A percentile compares a stretch with the other conserved stretches of the same genome.
Evolutionary conservation across 2,888 invertebrate species (phyloP).

Genomic region (Acanthacorydalis orientalis): DNA sequence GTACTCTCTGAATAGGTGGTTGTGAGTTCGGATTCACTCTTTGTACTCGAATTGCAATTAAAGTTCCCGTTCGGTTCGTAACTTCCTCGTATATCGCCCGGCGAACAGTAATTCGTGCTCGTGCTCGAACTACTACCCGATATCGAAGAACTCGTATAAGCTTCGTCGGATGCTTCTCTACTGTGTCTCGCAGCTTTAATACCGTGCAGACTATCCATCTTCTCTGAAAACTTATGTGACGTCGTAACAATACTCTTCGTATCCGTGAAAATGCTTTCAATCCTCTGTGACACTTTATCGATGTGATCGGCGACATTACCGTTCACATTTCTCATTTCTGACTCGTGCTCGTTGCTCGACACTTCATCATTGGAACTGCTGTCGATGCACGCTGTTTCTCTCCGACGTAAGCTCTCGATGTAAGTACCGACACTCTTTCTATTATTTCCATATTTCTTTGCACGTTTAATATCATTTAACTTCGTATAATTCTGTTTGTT

Average conservation of each 20-base stretch:
- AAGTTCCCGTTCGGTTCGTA: constrained; percentile 4
- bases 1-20: background rate
- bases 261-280: constrained; percentile 32
- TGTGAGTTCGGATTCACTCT: constrained; percentile 4
- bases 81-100: constrained; percentile 5
- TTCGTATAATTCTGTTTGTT: constrained; percentile 17
- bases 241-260: constrained; percentile 5
- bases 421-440: constrained; percentile 24
- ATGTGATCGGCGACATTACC: constrained; percentile 39
- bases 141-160: constrained; percentile 2
- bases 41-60: constrained; percentile 3
- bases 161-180: background rate
- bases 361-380: constrained; percentile 33
- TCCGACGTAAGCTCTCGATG: constrained; percentile 24
- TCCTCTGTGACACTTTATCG: constrained; percentile 35
- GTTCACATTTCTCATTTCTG: background rate
- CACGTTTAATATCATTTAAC: constrained; percentile 17
- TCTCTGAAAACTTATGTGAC: constrained; percentile 33
- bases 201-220: constrained; percentile 39
- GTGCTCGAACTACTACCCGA: constrained; percentile 8
- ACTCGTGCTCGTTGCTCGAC: background rate
- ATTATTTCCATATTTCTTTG: constrained; percentile 13
- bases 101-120: constrained; percentile 3
- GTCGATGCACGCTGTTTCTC: constrained; percentile 24
- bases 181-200: constrained; percentile 24